phyloP scores from a whole-genome alignment of 2,888 invertebrate genomes.

The Drosophila paranaensis region DNA sequence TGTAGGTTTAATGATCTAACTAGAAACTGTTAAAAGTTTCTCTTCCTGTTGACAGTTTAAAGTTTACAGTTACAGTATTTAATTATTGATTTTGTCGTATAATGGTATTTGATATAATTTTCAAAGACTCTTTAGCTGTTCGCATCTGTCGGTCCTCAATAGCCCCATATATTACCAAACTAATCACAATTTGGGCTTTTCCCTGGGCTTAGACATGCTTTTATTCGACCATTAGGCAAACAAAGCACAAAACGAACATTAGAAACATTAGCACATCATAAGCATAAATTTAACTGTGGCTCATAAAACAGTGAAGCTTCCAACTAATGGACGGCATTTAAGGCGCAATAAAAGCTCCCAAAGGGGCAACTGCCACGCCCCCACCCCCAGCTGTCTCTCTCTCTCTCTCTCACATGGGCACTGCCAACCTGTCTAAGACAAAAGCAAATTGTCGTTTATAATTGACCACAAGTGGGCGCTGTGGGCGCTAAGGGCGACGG shows the following conservation, averaged over 20 bases:
- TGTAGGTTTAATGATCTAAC: background rate
- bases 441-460: slow-evolving; percentile 74
- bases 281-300: slow-evolving; percentile 61
- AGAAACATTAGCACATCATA: slow-evolving; percentile 68
- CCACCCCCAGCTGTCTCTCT: background rate
- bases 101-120: background rate
- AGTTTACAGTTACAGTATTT: background rate
- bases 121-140: rapidly evolving
- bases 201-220: background rate
- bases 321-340: slow-evolving; percentile 69
- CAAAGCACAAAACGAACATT: slow-evolving; percentile 23
- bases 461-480: slow-evolving; percentile 66
- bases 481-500: slow-evolving; percentile 19
- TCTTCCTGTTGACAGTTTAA: no score
- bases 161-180: background rate
- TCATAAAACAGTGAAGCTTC: slow-evolving; percentile 40
- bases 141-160: no score
- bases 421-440: slow-evolving; percentile 64
- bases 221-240: slow-evolving; percentile 8
- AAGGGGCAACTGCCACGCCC: slow-evolving; percentile 38
- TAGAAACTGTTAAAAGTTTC: no score
- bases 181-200: background rate
- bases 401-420: background rate
- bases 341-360: slow-evolving; percentile 59
- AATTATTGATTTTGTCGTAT: no score